Conservation (phyloP, 2,888 invertebrate genomes). For the Philereme transversata region DNA sequence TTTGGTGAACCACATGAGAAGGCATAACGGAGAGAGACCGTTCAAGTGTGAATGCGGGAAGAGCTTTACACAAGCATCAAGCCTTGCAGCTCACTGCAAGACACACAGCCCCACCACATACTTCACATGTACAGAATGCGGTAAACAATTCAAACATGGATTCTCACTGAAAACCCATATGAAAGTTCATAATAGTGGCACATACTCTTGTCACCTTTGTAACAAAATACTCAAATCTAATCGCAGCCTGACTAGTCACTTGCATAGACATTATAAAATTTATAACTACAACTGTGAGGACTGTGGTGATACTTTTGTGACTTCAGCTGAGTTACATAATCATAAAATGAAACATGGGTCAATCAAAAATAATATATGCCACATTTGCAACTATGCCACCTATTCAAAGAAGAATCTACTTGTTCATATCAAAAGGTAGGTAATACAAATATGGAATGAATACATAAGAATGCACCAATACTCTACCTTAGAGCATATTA, state of each 20-base stretch:
- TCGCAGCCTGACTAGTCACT: conserved; percentile 66
- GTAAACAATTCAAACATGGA: conserved; percentile 78
- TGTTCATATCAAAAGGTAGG: conserved; percentile 71
- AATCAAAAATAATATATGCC: conserved; percentile 65
- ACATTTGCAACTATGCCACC: conserved; percentile 73
- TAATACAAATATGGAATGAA: too few relatives aligned
- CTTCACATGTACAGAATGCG: conserved; percentile 72
- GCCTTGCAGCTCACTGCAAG: conserved; percentile 71
- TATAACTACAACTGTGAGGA: conserved; percentile 76
- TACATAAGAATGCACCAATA: too few relatives aligned
- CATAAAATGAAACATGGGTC: conserved; percentile 68
- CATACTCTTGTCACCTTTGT: conserved; percentile 67
- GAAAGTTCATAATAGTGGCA: conserved; percentile 66
- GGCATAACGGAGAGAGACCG: conserved; percentile 74
- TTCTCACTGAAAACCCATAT: conserved; percentile 71
- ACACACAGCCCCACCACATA: conserved; percentile 66
- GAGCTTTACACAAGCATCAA: conserved; percentile 72
- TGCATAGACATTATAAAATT: conserved; percentile 74
- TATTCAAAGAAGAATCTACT: conserved; percentile 69
- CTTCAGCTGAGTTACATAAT: conserved; percentile 71
- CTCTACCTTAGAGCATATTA: too few relatives aligned
- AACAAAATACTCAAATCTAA: conserved; percentile 71
- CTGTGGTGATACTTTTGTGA: conserved; percentile 76
- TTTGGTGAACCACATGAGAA: conserved; percentile 72
- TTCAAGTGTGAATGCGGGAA: conserved; percentile 76